Base-by-base conservation (phyloP, 2,888 invertebrate species). In the Listrodromus nycthemerus region DNA sequence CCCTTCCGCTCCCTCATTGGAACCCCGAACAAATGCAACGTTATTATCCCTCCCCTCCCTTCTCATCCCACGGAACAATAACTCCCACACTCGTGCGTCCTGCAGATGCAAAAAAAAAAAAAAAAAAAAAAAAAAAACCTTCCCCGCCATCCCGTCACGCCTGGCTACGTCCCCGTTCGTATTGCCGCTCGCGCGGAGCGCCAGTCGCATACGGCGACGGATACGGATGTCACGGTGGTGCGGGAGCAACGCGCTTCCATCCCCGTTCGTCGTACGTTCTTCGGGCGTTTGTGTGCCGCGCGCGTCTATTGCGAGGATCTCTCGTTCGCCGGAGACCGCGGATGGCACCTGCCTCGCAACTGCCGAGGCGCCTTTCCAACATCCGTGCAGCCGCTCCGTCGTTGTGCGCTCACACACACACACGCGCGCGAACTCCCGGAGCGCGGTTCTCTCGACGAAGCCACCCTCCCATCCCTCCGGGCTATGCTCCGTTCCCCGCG, bases 381-480 rank as follows among this genome's bases (percentile, higher is more conserved):
- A 70, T 50, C 27, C 41, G 70, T 65, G 70, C 55, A 70, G 69
- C 30, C 55, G 4, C 21, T 10, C 16, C 21, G 79, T 83, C 16
- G 79, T 69, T 79, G 58, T 77, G 70, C 24, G 24, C 24, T 7
- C 24, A 30, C n/a, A 6, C n/a, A n/a, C n/a, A n/a, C n/a, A n/a
- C n/a, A n/a, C n/a, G n/a, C n/a, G n/a, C n/a, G n/a, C 27, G 10
- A 45, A 30, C 55, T 30, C 16, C 27, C n/a, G n/a, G 8, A 61
- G 61, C 65, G 63, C 70, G 58, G 79, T 83, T 80, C 83, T 80
- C 83, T 76, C 82, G 79, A 75, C 76, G 66, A 13, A 75, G 74
- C 83, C 79, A 80, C 75, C 79, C 83, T 83, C 83, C 71, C 83
- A 76, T 76, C 80, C 80, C 71, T 76, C 19, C 75, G 65, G 45